Conservation (phyloP, 2,113 vertebrate species). For the Oryzias javanicus region DNA sequence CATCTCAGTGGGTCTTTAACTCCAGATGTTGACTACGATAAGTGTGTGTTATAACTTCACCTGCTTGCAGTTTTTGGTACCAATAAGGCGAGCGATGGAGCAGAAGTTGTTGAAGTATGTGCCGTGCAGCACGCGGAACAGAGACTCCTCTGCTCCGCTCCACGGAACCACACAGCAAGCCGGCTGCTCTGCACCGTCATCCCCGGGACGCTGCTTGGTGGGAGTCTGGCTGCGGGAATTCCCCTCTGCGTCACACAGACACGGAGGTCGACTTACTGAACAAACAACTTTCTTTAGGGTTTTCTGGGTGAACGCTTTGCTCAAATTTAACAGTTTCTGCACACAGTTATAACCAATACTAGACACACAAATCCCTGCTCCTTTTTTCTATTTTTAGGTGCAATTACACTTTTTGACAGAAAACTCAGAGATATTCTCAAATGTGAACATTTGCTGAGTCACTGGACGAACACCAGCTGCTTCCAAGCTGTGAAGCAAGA, state of each 20-base stretch:
- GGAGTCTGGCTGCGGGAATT: conserved; percentile 96
- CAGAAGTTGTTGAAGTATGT: conserved; percentile 99
- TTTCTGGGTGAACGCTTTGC: neutral
- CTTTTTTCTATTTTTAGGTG: conserved; percentile 1
- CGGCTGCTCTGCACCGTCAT: conserved; percentile 76
- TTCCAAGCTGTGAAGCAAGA: conserved; percentile 35
- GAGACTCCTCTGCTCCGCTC: conserved; percentile 93
- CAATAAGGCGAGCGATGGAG: conserved; percentile 92
- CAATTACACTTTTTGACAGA: conserved; percentile 12
- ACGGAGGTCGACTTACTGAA: conserved; percentile 6
- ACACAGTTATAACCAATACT: neutral
- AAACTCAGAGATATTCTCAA: conserved; percentile 45
- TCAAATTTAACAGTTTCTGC: conserved; percentile 2
- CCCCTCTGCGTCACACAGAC: conserved; percentile 76
- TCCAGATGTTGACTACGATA: no score
- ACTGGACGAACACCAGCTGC: conserved; percentile 35
- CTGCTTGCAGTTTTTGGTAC: conserved; percentile 96
- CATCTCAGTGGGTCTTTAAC: no score
- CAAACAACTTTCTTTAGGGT: neutral
- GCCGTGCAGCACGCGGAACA: conserved; percentile 95
- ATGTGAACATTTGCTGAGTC: conserved; percentile 60
- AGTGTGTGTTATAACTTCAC: conserved; percentile 61
- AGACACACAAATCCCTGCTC: neutral
- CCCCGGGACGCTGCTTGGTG: conserved; percentile 85
- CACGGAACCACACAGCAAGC: conserved; percentile 82